Base-by-base conservation (phyloP, 2,888 invertebrate genomes). In the Epistrophe grossulariae region DNA sequence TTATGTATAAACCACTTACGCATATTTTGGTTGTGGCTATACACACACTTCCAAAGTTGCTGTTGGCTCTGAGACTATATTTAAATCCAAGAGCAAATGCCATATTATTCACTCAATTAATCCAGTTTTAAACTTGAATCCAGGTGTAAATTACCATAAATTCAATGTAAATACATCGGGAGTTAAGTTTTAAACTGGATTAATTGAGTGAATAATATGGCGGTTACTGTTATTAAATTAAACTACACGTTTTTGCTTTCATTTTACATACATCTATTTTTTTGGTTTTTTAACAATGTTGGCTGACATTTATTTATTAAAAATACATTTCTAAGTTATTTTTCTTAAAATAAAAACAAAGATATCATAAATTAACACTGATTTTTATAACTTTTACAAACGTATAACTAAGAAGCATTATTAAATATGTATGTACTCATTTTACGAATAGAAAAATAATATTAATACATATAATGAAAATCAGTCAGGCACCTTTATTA, bases 401-500 rank as follows among this genome's bases (percentile, higher is more conserved):
- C 70, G 57, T 70, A 55, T n/a, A 31, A 28, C n/a, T 55, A 55
- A 55, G 15, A 55, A 55, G 9, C 15, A 55, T 31, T 15, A 31
- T 31, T 31, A 31, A 1, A 24, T 24, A 24, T 9, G 8, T 8
- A 55, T n/a, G 1, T 15, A 52, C 19, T 55, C 28, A 3, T 6
- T 55, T 55, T 15, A 28, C 55, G 70, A 8, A 74, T 24, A 71
- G 52, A 48, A 60, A 64, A 45, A 72, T 52, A 77, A 77, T 11
- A 66, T 66, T 45, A n/a, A n/a, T n/a, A n/a, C n/a, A n/a, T 50
- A 31, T 76, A 79, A 83, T 83, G 66, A 79, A 87, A 87, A 87
- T 87, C 87, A 87, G 87, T 87, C 87, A 79, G 87, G 87, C 87
- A 87, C 79, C 83, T 60, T 82, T 79, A 72, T 52, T 59, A 60